phyloP scores from a whole-genome alignment of 2,113 vertebrate genomes.

The Ictalurus furcatus region DNA sequence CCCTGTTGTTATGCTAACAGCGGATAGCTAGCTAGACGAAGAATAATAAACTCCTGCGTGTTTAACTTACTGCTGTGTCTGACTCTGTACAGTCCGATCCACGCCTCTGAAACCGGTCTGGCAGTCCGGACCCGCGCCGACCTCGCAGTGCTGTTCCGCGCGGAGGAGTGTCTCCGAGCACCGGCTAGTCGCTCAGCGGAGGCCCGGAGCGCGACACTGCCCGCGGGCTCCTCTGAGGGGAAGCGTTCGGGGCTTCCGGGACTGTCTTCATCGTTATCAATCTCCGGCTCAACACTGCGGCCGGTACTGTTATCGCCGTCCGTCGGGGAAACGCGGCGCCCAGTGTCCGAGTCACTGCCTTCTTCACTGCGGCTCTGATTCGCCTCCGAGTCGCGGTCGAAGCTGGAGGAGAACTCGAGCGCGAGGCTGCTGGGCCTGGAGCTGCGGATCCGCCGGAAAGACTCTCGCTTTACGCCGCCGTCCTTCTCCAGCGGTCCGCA shows the following conservation, averaged over 20 bases:
- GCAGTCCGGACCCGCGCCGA: conserved; percentile 69
- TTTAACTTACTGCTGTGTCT: conserved; percentile 74
- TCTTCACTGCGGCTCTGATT: conserved; percentile 75
- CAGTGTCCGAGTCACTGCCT: conserved; percentile 75
- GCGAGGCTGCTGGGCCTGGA: conserved; percentile 74
- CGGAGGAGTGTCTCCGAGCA: conserved; percentile 66
- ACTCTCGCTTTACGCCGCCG: conserved; percentile 70
- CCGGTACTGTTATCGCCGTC: conserved; percentile 62
- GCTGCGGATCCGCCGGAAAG: conserved; percentile 68
- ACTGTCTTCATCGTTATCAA: conserved; percentile 59
- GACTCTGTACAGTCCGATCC: conserved; percentile 78
- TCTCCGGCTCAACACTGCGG: conserved; percentile 50
- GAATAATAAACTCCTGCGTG: too few relatives aligned
- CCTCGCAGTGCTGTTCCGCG: conserved; percentile 66
- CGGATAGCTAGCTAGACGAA: neutral
- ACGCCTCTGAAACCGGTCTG: conserved; percentile 76
- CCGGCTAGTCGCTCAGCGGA: conserved; percentile 76
- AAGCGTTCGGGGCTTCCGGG: conserved; percentile 61
- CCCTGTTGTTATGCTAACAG: neutral
- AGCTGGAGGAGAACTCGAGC: conserved; percentile 75
- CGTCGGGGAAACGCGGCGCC: conserved; percentile 63
- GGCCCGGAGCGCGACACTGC: conserved; percentile 75
- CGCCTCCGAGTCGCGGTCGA: conserved; percentile 72
- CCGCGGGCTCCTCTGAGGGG: conserved; percentile 65
- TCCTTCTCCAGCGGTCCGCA: conserved; percentile 67